Conservation (phyloP, 1,140 invertebrate species). For the Pemphigus obesinymphae region DNA sequence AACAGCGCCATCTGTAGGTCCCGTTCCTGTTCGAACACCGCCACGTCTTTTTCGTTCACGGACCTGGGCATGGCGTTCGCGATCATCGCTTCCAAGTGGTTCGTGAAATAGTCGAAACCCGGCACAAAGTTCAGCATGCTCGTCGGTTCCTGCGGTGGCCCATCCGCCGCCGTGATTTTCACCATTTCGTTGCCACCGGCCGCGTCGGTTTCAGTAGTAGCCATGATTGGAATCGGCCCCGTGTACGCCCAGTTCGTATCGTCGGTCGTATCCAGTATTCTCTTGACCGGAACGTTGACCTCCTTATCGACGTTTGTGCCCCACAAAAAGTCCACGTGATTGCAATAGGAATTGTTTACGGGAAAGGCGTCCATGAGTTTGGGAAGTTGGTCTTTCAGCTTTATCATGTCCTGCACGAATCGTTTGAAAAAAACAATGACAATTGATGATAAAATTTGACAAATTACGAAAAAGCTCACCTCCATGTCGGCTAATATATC, state of each 20-base stretch:
- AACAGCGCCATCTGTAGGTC: neutral
- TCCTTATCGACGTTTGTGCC: slow-evolving; percentile 58
- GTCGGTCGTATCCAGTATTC: slow-evolving; percentile 51
- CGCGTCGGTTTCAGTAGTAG: neutral
- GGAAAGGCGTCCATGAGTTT: slow-evolving; percentile 57
- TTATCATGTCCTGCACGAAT: slow-evolving; percentile 55
- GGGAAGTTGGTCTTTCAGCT: slow-evolving; percentile 54
- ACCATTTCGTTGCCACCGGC: too few relatives aligned
- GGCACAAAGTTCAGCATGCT: neutral
- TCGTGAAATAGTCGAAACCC: neutral
- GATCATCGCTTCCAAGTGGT: neutral
- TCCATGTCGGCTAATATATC: slow-evolving; percentile 56
- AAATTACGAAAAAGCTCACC: neutral
- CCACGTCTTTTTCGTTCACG: neutral
- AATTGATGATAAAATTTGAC: neutral
- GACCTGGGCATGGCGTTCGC: neutral
- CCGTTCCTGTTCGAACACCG: neutral
- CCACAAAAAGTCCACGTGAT: slow-evolving; percentile 65
- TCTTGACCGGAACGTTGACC: slow-evolving; percentile 58
- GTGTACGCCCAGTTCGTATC: neutral
- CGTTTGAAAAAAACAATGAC: neutral
- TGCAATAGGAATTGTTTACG: slow-evolving; percentile 57
- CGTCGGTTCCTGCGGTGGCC: neutral
- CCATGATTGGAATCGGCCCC: neutral
- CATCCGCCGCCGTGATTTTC: neutral